phyloP scores from a whole-genome alignment of 2,797 vertebrate genomes.

The Avahi laniger region DNA sequence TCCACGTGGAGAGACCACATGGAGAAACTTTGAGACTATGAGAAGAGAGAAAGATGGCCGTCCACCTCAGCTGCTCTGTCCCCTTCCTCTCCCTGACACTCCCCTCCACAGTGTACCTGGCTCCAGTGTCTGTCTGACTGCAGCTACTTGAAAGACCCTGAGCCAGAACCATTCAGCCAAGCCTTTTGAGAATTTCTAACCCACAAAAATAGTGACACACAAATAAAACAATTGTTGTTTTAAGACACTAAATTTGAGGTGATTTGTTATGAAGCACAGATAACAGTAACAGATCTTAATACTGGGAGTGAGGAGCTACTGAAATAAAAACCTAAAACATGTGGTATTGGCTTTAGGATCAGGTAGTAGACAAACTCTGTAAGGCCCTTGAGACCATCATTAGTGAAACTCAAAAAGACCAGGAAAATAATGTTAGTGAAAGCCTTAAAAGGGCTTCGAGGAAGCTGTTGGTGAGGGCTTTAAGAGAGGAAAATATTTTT shows the following conservation, averaged over 20 bases:
- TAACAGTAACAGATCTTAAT: background rate
- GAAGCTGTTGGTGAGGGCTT: background rate
- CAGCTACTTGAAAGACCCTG: background rate
- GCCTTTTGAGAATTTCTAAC: conserved; percentile 23
- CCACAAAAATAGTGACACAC: background rate
- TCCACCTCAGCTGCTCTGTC: background rate
- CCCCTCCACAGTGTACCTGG: background rate
- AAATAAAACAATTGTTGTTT: background rate
- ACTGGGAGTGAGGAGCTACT: background rate
- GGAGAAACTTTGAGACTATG: conserved; percentile 36
- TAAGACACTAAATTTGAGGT: conserved; percentile 4
- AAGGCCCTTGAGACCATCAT: background rate
- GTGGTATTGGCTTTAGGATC: background rate
- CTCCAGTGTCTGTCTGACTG: background rate
- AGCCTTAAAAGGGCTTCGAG: background rate
- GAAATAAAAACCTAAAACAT: conserved; percentile 22
- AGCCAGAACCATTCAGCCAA: background rate
- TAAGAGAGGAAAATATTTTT: background rate
- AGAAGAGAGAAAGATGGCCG: background rate
- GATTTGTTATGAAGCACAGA: background rate
- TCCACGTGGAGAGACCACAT: conserved; percentile 13
- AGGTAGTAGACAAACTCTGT: background rate
- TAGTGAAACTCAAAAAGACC: conserved; percentile 20
- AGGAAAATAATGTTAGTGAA: conserved; percentile 8
- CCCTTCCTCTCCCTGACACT: background rate